Base-by-base conservation (phyloP, 2,113 vertebrate genomes). In the Trematomus loennbergii region DNA sequence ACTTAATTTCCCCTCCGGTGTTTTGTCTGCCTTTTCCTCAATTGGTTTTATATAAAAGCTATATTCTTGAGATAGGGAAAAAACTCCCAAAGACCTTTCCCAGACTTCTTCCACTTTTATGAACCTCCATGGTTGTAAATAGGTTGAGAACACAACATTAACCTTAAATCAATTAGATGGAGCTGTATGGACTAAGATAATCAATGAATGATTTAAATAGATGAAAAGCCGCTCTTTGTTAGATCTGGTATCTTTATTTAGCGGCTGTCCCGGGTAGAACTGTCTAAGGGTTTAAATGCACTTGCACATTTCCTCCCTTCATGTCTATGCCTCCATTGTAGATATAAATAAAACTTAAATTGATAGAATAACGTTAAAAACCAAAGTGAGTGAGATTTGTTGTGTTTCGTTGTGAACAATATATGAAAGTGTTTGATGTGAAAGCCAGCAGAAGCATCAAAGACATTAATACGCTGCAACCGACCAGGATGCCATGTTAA, bases 1-100 rank as follows among this genome's bases (percentile, higher is more conserved):
- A 83, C 73, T 86, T 86, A 50, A 73, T 89, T 88, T 90, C 58
- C 86, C 88, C 72, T 81, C 78, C 53, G 82, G 81, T 84, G 60
- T 78, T 85, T 73, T 77, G 72, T 82, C 69, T 87, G 80, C 20
- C 65, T 62, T 88, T 67, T 22, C 74, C 58, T 58, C 79, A 64
- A 63, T 77, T 84, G 76, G 33, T 54, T 83, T 84, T 75, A 81
- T 81, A 82, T 79, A 20, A 90, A 86, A 75, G 66, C 78, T 75
- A 68, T 78, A 62, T 64, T 63, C 57, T 73, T 16, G 48, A 67
- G 69, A 81, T 78, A 78, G 77, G 52, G 61, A 65, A 60, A 78
- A 86, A 81, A 49, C 75, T 58, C 57, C 58, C 62, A 49, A 12
- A 71, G 78, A 18, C 49, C 49, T 61, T 13, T 75, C 59, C 79